Conservation (phyloP, 1,140 invertebrate species). For the Dolichoris vasculosae region DNA sequence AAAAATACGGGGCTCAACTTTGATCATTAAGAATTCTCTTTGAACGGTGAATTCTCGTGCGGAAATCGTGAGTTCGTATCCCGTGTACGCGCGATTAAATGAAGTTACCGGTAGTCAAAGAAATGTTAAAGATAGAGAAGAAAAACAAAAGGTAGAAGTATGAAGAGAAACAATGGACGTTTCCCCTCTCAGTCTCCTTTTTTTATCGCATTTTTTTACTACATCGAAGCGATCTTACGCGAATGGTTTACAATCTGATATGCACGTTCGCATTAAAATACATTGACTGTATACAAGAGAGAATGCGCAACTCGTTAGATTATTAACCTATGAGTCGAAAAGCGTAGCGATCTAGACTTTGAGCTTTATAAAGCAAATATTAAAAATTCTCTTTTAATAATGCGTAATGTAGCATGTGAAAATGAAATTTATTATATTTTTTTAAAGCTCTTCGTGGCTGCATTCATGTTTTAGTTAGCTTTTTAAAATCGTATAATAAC, state of each 20-base stretch:
- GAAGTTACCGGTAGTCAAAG: conserved; percentile 51
- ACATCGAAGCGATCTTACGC: neutral
- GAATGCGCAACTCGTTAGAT: conserved; percentile 1
- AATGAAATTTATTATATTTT: conserved; percentile 6
- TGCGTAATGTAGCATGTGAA: neutral
- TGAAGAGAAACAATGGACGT: conserved; percentile 43
- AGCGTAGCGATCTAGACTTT: neutral
- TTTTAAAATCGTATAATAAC: neutral
- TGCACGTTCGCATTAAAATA: conserved; percentile 6
- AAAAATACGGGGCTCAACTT: conserved; percentile 49
- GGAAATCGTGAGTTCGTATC: conserved; percentile 50
- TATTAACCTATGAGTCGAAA: conserved; percentile 13
- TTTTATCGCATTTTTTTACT: neutral
- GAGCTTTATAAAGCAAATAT: conserved; percentile 23
- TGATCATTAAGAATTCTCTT: conserved; percentile 54
- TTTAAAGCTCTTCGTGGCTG: neutral
- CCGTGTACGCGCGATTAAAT: conserved; percentile 48
- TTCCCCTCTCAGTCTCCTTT: neutral
- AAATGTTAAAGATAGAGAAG: conserved; percentile 45
- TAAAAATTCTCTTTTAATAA: conserved; percentile 31
- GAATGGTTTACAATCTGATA: conserved; percentile 4
- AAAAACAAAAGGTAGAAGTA: neutral
- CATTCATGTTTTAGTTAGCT: neutral
- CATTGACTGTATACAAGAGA: neutral
- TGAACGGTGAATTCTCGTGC: conserved; percentile 46